Conservation (phyloP, 2,113 vertebrate genomes). For the Pseudopipra pipra region DNA sequence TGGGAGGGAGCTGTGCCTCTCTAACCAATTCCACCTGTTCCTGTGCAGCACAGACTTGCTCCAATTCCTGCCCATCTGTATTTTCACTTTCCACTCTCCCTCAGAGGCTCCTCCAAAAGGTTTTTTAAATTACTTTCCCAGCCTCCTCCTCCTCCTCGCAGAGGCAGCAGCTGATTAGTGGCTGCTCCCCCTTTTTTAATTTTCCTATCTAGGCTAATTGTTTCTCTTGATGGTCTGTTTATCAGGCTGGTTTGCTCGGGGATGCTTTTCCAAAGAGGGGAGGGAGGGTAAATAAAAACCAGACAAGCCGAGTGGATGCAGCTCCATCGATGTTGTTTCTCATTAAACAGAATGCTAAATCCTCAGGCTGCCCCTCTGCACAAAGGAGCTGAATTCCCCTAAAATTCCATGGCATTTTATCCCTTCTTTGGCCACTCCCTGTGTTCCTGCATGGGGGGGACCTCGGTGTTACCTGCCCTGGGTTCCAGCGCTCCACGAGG, state of each 20-base stretch:
- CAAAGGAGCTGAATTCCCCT: background rate
- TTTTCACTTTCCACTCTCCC: conserved; percentile 38
- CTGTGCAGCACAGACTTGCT: background rate
- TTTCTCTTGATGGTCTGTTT: conserved; percentile 68
- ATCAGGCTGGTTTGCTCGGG: conserved; percentile 9
- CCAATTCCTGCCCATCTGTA: conserved; percentile 45
- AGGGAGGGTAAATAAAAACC: conserved; percentile 60
- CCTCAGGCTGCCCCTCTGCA: background rate
- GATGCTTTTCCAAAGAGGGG: conserved; percentile 41
- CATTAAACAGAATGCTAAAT: background rate
- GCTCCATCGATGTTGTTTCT: background rate
- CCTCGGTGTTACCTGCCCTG: accelerated
- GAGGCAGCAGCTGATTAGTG: conserved; percentile 53
- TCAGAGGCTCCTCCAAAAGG: conserved; percentile 46
- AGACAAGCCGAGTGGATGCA: conserved; percentile 5
- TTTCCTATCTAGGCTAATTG: conserved; percentile 62
- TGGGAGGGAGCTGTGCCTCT: conserved; percentile 15
- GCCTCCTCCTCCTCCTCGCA: conserved; percentile 31
- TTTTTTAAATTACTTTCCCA: conserved; percentile 50
- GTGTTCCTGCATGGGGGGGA: background rate
- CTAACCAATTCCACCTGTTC: conserved; percentile 66
- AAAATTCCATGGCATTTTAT: background rate
- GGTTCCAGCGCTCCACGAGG: background rate
- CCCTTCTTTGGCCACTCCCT: background rate
- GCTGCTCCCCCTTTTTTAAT: conserved; percentile 26